Evolutionary conservation across 2,113 vertebrate species (phyloP), one percentile per base, ranked within the genome.

Genomic region (Cygnus buccinator): DNA sequence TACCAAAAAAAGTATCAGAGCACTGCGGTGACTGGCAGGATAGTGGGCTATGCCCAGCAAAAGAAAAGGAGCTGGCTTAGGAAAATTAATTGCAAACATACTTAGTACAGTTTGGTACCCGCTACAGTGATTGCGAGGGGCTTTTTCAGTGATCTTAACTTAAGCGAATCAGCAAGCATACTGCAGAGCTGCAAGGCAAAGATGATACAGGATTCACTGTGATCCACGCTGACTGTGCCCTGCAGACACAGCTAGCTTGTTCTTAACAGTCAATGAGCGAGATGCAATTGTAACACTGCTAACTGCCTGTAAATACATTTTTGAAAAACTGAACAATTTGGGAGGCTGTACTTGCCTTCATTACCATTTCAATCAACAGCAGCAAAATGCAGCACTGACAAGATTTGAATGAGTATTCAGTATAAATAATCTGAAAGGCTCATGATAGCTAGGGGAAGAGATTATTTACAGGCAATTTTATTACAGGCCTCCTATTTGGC

Each of bases 291-390:
- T n/a, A 84, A 19, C 76, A 59, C 87, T 77, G 61, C 68, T 95
- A 91, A 90, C 87, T 96, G 93, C 76, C 87, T 81, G 43, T 48
- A 84, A 93, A 80, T 83, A 43, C 58, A 50, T 84, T 88, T 84
- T 79, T 79, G 0, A 9, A 67, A 95, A 95, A 41, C 44, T 37
- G 61, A 74, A 52, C 61, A 54, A 68, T 93, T 74, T 81, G 80
- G 67, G 85, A 67, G 83, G 43, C 76, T 71, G 16, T 50, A 74
- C 76, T 63, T 63, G 57, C 95, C 76, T 92, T 96, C 85, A 97
- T 96, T 97, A 96, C 83, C 92, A 94, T 96, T 91, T 95, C 94
- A 94, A 95, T 96, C 79, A 84, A 61, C 41, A 65, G 70, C 52
- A 92, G 73, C 92, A 93, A 92, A 97, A 93, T 93, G 83, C 73